phyloP scores from a whole-genome alignment of 2,113 vertebrate species.

The Cygnus atratus region DNA sequence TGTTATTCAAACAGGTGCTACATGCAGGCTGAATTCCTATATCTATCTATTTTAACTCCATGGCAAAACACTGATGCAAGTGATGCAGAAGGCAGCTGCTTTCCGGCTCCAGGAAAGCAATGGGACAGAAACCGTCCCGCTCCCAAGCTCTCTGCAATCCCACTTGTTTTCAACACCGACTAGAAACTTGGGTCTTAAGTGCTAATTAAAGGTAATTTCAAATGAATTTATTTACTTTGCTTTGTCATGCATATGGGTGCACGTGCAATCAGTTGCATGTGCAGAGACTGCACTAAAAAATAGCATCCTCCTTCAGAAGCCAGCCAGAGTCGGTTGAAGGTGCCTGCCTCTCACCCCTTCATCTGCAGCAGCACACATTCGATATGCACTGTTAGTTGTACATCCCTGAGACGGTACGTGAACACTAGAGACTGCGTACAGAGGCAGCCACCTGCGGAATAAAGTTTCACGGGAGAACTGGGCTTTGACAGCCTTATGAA shows the following conservation, averaged over 20 bases:
- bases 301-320: neutral
- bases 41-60: neutral
- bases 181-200: neutral
- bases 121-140: neutral
- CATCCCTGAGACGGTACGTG: neutral
- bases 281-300: neutral
- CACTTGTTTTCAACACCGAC: neutral
- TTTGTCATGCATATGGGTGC: neutral
- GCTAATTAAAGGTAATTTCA: neutral
- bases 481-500: neutral
- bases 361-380: neutral
- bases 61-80: neutral
- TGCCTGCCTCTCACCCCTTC: neutral
- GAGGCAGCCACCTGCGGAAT: neutral
- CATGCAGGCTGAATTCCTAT: neutral
- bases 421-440: neutral
- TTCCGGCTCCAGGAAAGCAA: neutral
- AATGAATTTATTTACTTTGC: neutral
- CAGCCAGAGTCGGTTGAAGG: neutral
- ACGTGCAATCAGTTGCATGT: neutral
- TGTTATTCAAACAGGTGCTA: neutral
- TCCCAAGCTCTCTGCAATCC: neutral
- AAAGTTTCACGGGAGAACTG: neutral
- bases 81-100: neutral
- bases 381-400: neutral